Evolutionary conservation across 2,113 vertebrate species (phyloP), one percentile per base, ranked within the genome.

Genomic region (Seriola dumerili): DNA sequence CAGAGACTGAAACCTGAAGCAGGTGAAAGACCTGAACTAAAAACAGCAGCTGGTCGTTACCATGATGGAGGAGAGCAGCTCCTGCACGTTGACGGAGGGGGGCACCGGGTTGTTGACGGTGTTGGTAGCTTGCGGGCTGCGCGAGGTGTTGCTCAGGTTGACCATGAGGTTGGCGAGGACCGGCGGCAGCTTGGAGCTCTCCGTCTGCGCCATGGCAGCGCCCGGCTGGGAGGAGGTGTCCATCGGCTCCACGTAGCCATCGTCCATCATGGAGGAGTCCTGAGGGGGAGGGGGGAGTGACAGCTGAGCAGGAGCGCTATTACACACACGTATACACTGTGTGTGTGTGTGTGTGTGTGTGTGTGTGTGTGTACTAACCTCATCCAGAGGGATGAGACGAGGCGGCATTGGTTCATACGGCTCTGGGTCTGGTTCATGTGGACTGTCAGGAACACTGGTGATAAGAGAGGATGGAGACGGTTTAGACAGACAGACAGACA

Each of bases 51-150:
- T 2, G 29, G 29, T 29, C 29, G 29, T 38, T 90, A 98, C 97
- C 96, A 99, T 99, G 80, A 98, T 97, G 67, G 97, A 98, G 2
- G 96, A 94, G 17, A 99, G 96, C 85, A 98, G 96, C 86, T 98
- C 97, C 92, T 99, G 97, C 1, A 99, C 96, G 1, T 98, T 98
- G 85, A 98, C 96, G 12, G 95, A 83, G 5, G 95, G 89, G 0
- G 94, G 87, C 4, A 93, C 93, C 2, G 95, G 87, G 62, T 90
- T 95, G 76, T 77, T 95, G 72, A 72, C 80, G 0, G 85, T 12
- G 80, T 64, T 88, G 4, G 81, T 55, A 25, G 85, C 64, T 12
- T 96, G 96, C 0, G 96, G 97, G 52, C 95, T 95, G 76, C 96
- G 97, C 0, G 94, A 93, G 1, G 89, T 96, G 32, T 87, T 94